Conservation (phyloP, 1,140 invertebrate genomes). For the Conopomorpha cramerella region DNA sequence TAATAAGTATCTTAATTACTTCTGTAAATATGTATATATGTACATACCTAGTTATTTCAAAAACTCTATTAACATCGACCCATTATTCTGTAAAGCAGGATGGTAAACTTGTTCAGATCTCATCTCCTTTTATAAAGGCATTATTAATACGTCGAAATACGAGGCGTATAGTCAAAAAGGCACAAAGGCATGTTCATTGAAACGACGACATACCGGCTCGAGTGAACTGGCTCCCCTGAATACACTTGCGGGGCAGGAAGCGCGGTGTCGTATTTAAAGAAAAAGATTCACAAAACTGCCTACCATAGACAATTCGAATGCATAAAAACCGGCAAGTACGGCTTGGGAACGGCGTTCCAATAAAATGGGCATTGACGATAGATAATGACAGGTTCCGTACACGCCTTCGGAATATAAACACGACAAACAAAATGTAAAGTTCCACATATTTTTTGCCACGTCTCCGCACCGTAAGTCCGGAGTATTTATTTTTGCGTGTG, state of each 20-base stretch:
- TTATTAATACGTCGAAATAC: constrained; percentile 44
- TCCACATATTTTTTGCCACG: not conserved
- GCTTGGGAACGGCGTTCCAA: constrained; percentile 18
- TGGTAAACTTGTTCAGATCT: no score
- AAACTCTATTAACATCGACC: no score
- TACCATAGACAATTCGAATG: constrained; percentile 31
- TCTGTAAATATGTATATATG: no score
- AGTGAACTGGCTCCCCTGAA: no score
- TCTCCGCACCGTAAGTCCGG: not conserved
- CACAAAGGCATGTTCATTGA: constrained; percentile 56
- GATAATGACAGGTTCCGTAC: constrained; percentile 15
- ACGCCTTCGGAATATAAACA: constrained; percentile 2
- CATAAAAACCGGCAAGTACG: constrained; percentile 28
- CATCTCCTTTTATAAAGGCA: no score
- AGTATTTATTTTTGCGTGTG: constrained; percentile 11
- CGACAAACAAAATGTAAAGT: not conserved
- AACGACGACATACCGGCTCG: no score
- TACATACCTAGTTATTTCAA: no score
- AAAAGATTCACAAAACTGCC: constrained; percentile 35
- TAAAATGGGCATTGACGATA: constrained; percentile 10
- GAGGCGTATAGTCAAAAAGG: constrained; percentile 40
- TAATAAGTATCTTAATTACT: no score
- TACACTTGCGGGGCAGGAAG: constrained; percentile 47
- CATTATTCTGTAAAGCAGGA: constrained; percentile 6
- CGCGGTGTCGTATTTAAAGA: constrained; percentile 46